Evolutionary conservation across 1,140 invertebrate genomes (phyloP).

Genomic region (Achroia grisella): DNA sequence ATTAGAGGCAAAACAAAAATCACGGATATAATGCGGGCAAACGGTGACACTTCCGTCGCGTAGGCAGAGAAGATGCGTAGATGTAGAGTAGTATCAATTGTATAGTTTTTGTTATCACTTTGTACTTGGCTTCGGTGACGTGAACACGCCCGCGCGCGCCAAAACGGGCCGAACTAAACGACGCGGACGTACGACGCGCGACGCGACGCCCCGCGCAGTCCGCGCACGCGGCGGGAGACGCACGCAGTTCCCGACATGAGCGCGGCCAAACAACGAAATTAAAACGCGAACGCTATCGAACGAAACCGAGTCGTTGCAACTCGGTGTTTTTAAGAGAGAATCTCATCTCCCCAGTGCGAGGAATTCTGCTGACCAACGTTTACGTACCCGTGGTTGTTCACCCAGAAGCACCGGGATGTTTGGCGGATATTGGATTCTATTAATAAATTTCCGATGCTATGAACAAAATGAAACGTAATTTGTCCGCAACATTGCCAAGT

Average conservation of each 20-base stretch:
- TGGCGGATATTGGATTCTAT: constrained; percentile 40
- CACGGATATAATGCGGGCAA: constrained; percentile 17
- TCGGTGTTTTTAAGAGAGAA: constrained; percentile 13
- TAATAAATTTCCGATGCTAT: constrained; percentile 41
- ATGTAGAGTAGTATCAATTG: constrained; percentile 34
- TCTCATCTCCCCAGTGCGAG: constrained; percentile 12
- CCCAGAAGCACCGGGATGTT: not conserved
- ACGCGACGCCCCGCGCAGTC: constrained; percentile 24
- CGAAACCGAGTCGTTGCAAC: constrained; percentile 33
- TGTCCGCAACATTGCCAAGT: constrained; percentile 45
- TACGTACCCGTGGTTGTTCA: not conserved
- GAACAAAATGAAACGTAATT: constrained; percentile 47
- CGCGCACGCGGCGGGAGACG: constrained; percentile 39
- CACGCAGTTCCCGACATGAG: constrained; percentile 15
- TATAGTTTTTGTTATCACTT: constrained; percentile 58
- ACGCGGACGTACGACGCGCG: constrained; percentile 16
- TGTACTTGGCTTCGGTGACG: constrained; percentile 47
- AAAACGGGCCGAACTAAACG: constrained; percentile 33
- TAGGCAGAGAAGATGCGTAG: constrained; percentile 18
- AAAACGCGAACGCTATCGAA: constrained; percentile 38
- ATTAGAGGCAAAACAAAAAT: constrained; percentile 35
- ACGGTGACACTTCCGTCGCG: constrained; percentile 22
- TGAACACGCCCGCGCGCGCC: constrained; percentile 40
- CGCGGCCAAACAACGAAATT: constrained; percentile 11
- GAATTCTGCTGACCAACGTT: constrained; percentile 4